These are phyloP conservation scores for Ciconia nigra DNA, from an alignment of 2,797 vertebrate species.

Conservation along the genomic window DNA sequence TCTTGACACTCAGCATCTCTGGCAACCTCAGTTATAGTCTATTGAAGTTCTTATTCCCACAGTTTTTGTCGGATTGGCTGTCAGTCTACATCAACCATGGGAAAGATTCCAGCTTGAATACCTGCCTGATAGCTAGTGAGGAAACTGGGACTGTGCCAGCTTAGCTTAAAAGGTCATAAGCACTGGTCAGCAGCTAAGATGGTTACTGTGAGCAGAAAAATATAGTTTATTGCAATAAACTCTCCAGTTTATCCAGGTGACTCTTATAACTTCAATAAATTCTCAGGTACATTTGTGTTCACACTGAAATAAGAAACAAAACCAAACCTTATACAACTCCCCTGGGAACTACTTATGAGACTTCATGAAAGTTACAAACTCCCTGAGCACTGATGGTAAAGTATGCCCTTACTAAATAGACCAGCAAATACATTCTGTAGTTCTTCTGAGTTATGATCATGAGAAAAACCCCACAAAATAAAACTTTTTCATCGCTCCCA, in stretches of 20 bases:
- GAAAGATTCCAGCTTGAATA: not conserved
- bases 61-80: not conserved
- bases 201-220: not conserved
- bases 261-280: slow-evolving; percentile 11
- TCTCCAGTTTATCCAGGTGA: not conserved
- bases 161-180: not conserved
- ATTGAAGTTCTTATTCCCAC: not conserved
- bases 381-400: not conserved
- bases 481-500: not conserved
- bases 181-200: not conserved
- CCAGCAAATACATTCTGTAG: not conserved
- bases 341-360: not conserved
- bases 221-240: not conserved
- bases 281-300: not conserved
- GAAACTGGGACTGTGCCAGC: not conserved
- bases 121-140: not conserved
- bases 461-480: slow-evolving; percentile 6
- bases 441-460: not conserved
- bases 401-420: not conserved
- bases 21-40: not conserved
- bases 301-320: slow-evolving; percentile 5
- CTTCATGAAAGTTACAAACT: slow-evolving; percentile 14
- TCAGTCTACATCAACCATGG: not conserved
- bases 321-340: not conserved
- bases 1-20: not conserved